Evolutionary conservation across 2,888 invertebrate species (phyloP).

Genomic region (Lumbricus terrestris): DNA sequence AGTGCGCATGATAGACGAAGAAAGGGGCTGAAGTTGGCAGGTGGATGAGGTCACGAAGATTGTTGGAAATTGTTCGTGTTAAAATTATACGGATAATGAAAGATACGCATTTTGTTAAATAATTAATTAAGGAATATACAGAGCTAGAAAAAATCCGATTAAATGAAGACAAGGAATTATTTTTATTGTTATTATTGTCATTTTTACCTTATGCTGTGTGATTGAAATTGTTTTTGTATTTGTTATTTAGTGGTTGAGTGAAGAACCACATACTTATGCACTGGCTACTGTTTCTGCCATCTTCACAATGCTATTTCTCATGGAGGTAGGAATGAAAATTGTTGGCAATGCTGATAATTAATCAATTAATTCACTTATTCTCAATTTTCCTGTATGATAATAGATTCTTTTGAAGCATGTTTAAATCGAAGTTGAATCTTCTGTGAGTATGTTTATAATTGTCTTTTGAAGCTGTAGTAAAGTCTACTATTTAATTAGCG

Average conservation of each 20-base stretch:
- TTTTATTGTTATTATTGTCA: background rate
- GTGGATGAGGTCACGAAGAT: no score
- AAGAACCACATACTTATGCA: constrained; percentile 41
- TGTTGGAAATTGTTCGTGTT: no score
- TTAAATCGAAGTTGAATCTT: background rate
- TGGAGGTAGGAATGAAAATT: constrained; percentile 68
- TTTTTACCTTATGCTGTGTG: background rate
- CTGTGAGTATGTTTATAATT: background rate
- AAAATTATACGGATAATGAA: no score
- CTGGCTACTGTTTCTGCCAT: constrained; percentile 67
- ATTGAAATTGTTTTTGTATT: background rate
- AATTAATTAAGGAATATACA: background rate
- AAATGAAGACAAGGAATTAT: background rate
- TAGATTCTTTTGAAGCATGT: background rate
- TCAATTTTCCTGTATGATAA: background rate
- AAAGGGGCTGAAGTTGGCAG: no score
- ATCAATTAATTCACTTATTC: background rate
- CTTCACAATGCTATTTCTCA: constrained; percentile 87
- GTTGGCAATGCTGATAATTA: background rate
- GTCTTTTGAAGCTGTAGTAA: background rate
- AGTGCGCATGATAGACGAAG: no score
- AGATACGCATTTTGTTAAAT: no score
- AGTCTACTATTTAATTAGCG: background rate
- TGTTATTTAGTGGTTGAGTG: constrained; percentile 13
- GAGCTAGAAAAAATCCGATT: background rate